Base-by-base conservation (phyloP, 2,113 vertebrate genomes). In the Jaculus jaculus region DNA sequence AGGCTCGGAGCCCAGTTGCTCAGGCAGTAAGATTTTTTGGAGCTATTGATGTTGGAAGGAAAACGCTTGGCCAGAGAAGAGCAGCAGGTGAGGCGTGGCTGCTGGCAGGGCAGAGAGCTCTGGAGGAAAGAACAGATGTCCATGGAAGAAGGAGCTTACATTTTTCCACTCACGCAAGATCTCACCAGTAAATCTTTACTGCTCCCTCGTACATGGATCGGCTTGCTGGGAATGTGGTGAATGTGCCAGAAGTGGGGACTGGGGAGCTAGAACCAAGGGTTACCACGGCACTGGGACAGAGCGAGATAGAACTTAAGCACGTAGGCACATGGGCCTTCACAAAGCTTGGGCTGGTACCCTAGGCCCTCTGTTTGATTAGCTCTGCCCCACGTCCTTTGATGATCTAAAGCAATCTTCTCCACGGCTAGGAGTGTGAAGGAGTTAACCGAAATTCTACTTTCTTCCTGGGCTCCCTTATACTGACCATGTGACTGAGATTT, bases 121-220 rank as follows among this genome's bases (percentile, higher is more conserved):
- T 47, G 65, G 54, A 75, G 81, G 77, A 66, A 90, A 84, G 91
- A 80, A 78, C 71, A 85, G 89, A 66, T 75, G 66, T 68, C 91
- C 18, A 0, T 6, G 17, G 89, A 83, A 54, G 82, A 71, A 68
- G 66, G 2, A 5, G 51, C 75, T 68, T 47, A 60, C 34, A 47
- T 51, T 74, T 89, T 79, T 75, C 79, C 60, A 26, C 54, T 42
- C 72, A 11, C 34, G 92, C 32, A 47, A 58, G 68, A 61, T 24
- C 42, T 47, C 81, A 37, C 65, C 21, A 24, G 24, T 81, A 74
- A 72, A 71, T 74, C 80, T 69, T 58, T 37, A 26, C 65, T 26
- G 47, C 47, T 92, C 42, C 1, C 47, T 72, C 37, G 60, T 37
- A 28, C 73, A 60, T 71, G 18, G 24, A 26, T 87, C 68, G 74